These are phyloP conservation scores for Pocillopora meandrina DNA, from an alignment of 92 coral and sea anemone genomes.

Conservation along the genomic window DNA sequence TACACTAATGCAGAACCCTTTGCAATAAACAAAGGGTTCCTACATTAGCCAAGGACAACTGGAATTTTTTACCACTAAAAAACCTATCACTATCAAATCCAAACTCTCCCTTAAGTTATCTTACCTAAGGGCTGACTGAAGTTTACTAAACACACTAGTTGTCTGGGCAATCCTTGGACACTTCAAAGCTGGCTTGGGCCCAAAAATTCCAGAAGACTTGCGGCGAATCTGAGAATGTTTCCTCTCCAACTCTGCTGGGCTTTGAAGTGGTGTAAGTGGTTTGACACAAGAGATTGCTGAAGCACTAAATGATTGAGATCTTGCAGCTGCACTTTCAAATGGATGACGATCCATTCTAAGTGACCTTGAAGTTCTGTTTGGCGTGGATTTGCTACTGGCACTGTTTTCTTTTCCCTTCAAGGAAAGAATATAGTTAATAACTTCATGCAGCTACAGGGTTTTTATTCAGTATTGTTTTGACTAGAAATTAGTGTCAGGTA, in stretches of 20 bases:
- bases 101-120: background rate
- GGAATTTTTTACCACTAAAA: too few species aligned
- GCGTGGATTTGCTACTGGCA: conserved; percentile 34
- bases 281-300: conserved; percentile 68
- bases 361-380: conserved; percentile 65
- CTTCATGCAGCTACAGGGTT: too few species aligned
- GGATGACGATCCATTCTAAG: conserved; percentile 78
- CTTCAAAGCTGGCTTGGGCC: conserved; percentile 72
- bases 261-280: conserved; percentile 64
- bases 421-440: background rate
- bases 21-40: too few species aligned
- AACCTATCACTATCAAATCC: too few species aligned
- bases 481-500: too few species aligned
- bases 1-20: too few species aligned
- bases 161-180: conserved; percentile 82
- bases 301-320: conserved; percentile 79
- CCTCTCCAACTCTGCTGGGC: conserved; percentile 84
- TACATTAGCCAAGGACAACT: too few species aligned
- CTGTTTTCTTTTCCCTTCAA: conserved; percentile 79
- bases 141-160: conserved; percentile 66
- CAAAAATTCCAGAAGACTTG: conserved; percentile 70
- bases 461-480: too few species aligned
- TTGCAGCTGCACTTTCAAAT: conserved; percentile 50
- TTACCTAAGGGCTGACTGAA: conserved; percentile 79
- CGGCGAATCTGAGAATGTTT: conserved; percentile 81